These are phyloP conservation scores for Hydrolagus affinis DNA, from an alignment of 2,113 vertebrate genomes.

Conservation along the genomic window DNA sequence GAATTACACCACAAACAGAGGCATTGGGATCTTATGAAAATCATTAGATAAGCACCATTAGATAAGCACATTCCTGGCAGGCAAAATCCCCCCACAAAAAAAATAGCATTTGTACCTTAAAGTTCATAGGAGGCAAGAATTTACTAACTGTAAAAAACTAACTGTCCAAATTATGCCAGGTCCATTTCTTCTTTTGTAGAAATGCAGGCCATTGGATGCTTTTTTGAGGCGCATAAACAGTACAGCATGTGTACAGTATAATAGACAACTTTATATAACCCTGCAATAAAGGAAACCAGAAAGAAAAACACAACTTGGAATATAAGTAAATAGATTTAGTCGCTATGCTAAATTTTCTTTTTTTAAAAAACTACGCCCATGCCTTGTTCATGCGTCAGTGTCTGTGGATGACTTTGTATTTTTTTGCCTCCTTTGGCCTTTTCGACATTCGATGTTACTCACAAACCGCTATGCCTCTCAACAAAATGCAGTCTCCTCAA, in stretches of 20 bases:
- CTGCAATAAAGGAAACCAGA: not conserved
- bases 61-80: not conserved
- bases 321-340: not conserved
- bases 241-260: not conserved
- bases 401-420: not conserved
- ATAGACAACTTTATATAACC: not conserved
- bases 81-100: too few relatives aligned
- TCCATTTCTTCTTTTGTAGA: not conserved
- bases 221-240: not conserved
- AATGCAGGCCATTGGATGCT: not conserved
- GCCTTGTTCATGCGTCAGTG: not conserved
- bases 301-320: not conserved
- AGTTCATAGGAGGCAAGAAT: not conserved
- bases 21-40: not conserved
- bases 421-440: not conserved
- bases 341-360: not conserved
- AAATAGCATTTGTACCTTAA: too few relatives aligned
- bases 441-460: not conserved
- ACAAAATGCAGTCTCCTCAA: not conserved
- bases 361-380: not conserved
- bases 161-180: not conserved
- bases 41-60: too few relatives aligned
- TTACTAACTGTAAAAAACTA: not conserved
- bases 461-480: not conserved
- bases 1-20: not conserved